A percentile compares a stretch with the other conserved stretches of the same genome.
phyloP scores from a whole-genome alignment of 2,113 vertebrate species.

The Nothobranchius furzeri region DNA sequence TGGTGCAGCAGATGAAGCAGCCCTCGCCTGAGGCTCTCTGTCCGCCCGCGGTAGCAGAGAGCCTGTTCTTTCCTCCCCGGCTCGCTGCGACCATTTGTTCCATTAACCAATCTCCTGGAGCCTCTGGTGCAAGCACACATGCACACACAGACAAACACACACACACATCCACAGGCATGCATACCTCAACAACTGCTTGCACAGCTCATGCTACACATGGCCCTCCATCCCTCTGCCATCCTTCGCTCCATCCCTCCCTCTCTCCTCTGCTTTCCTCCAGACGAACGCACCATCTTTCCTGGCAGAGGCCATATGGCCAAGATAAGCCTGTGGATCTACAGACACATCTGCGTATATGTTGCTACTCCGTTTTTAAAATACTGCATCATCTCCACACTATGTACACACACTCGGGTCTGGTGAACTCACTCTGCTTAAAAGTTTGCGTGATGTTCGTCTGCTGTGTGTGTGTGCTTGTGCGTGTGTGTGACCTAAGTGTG shows the following conservation, averaged over 20 bases:
- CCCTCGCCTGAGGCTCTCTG: conserved; percentile 87
- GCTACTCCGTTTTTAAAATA: conserved; percentile 83
- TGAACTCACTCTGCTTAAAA: conserved; percentile 47
- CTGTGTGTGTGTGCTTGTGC: conserved; percentile 19
- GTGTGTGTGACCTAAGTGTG: conserved; percentile 64
- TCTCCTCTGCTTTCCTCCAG: conserved; percentile 80
- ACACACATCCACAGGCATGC: conserved; percentile 58
- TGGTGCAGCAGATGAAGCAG: conserved; percentile 87
- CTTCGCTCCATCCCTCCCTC: conserved; percentile 68
- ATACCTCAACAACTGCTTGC: conserved; percentile 95
- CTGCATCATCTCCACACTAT: conserved; percentile 33
- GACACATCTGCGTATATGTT: conserved; percentile 98
- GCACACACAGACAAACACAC: conserved; percentile 52
- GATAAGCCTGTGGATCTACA: conserved; percentile 99
- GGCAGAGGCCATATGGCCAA: conserved; percentile 97
- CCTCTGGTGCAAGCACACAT: conserved; percentile 79
- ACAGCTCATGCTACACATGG: conserved; percentile 90
- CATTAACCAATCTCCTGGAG: conserved; percentile 97
- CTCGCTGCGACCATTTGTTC: conserved; percentile 96
- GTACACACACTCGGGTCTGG: conserved; percentile 22
- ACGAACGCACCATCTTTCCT: conserved; percentile 97
- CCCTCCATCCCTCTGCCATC: conserved; percentile 87
- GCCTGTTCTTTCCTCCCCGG: conserved; percentile 91
- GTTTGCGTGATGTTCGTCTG: conserved; percentile 44
- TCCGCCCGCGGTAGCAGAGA: conserved; percentile 93